Percentiles rank a stretch among this genome's conserved stretches.
Evolutionary conservation across 2,797 vertebrate species (phyloP).

Genomic region (Columba guinea): DNA sequence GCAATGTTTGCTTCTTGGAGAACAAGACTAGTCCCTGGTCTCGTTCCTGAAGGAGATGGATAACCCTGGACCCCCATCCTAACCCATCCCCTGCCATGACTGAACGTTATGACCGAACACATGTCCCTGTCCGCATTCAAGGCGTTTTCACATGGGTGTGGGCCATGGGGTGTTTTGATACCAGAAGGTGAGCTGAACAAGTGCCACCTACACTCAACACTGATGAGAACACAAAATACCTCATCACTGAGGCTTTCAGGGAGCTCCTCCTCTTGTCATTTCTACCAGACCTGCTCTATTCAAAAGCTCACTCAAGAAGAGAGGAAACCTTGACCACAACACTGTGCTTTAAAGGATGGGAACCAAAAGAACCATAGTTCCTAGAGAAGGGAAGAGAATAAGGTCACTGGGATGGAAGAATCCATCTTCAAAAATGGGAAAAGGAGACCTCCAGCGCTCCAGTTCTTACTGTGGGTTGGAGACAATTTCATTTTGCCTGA

Average conservation of each 20-base stretch:
- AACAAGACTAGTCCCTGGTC: neutral
- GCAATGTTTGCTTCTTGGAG: neutral
- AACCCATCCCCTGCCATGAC: accelerated
- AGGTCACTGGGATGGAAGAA: neutral
- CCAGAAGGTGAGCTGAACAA: neutral
- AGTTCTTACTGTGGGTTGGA: neutral
- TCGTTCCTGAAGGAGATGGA: neutral
- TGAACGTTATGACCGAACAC: accelerated
- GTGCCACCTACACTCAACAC: neutral
- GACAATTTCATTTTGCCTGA: neutral
- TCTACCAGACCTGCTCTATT: neutral
- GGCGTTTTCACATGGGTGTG: accelerated
- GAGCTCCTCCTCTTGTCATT: neutral
- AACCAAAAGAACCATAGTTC: neutral
- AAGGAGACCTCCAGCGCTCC: neutral
- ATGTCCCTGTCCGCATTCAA: accelerated
- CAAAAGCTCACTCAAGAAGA: neutral
- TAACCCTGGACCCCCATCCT: accelerated
- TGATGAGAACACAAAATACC: neutral
- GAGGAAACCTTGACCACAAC: neutral
- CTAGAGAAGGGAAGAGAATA: neutral
- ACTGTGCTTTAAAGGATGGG: neutral
- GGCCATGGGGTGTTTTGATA: neutral
- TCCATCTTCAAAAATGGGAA: neutral
- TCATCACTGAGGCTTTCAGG: neutral